Percentiles rank a stretch among this genome's conserved stretches.
Conservation (phyloP, 2,113 vertebrate genomes). For the Calypte anna region DNA sequence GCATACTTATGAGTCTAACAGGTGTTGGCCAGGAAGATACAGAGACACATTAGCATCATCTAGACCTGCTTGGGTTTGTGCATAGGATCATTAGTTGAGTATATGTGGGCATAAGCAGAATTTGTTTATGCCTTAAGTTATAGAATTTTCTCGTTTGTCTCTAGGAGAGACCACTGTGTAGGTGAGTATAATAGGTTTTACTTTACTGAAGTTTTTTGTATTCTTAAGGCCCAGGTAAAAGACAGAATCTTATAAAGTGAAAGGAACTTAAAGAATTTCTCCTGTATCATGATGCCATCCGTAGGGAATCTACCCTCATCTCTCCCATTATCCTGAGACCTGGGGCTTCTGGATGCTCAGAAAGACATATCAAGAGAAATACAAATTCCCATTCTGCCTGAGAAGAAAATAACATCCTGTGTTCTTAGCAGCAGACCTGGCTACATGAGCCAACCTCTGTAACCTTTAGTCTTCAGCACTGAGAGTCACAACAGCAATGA, state of each 20-base stretch:
- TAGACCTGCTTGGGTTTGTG: accelerated
- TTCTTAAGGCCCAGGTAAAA: neutral
- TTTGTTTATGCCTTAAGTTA: neutral
- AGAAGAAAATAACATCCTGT: neutral
- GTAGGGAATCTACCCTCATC: neutral
- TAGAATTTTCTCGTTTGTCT: neutral
- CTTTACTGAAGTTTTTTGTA: neutral
- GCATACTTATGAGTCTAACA: neutral
- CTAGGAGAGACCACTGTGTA: neutral
- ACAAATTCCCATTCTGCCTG: neutral
- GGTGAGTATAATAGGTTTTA: neutral
- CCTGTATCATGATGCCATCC: neutral
- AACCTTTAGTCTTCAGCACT: neutral
- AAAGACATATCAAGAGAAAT: neutral
- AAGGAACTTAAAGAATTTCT: constrained; percentile 1
- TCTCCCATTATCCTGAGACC: neutral
- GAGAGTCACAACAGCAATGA: neutral
- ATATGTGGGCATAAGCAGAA: neutral
- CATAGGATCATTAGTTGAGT: neutral
- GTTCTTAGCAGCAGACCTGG: neutral
- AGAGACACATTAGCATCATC: neutral
- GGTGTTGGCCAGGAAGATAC: neutral
- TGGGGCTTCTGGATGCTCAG: neutral
- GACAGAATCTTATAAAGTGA: neutral
- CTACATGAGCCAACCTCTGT: neutral